Evolutionary conservation across 1,140 invertebrate species (phyloP).

Genomic region (Drosophila watanabei): DNA sequence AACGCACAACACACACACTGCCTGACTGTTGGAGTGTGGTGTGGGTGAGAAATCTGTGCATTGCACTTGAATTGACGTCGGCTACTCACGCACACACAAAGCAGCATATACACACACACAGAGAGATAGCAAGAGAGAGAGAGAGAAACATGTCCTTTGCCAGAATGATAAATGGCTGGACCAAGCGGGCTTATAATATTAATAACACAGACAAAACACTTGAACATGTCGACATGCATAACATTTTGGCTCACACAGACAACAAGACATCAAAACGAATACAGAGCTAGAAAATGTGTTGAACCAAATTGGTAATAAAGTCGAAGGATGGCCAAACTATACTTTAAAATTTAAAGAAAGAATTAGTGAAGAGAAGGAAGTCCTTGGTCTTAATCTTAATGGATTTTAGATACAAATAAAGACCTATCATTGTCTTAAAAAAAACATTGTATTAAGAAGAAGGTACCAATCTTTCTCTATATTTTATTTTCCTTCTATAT

Average conservation of each 20-base stretch:
- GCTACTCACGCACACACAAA: constrained; percentile 27
- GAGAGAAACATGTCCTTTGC: constrained; percentile 36
- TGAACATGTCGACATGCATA: constrained; percentile 79
- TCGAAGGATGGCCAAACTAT: background rate
- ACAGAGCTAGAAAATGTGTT: constrained; percentile 1
- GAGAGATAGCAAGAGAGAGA: background rate
- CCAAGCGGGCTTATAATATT: constrained; percentile 78
- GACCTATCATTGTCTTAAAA: no score
- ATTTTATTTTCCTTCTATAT: background rate
- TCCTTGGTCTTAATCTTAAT: background rate
- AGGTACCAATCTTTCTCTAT: background rate
- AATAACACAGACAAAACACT: constrained; percentile 83
- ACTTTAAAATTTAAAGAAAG: no score
- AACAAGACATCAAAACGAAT: constrained; percentile 15
- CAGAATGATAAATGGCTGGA: constrained; percentile 78
- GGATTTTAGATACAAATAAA: background rate
- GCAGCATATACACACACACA: constrained; percentile 11
- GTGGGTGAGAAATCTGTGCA: constrained; percentile 55
- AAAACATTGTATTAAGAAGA: no score
- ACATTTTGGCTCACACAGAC: constrained; percentile 63
- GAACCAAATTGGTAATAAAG: background rate
- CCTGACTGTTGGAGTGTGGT: background rate
- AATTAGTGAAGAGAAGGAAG: no score
- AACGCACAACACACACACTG: constrained; percentile 5
- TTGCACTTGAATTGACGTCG: constrained; percentile 57